Base-by-base conservation (phyloP, 2,113 vertebrate species). In the Heterotilapia buettikoferi region DNA sequence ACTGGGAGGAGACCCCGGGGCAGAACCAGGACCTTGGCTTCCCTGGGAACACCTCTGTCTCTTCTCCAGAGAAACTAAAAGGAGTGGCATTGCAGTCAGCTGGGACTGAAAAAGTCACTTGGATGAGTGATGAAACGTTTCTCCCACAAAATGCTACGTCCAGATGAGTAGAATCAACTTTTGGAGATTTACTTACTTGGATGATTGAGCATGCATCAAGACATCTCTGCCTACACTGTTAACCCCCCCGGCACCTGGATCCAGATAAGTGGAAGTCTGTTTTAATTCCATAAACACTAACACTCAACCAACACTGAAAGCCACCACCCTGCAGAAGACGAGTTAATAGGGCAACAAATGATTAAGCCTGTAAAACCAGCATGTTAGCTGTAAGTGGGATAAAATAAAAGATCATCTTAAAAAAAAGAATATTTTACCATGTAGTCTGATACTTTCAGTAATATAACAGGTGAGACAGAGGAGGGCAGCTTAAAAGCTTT, bases 111-210 rank as follows among this genome's bases (percentile, higher is more conserved):
- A 7, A 57, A 57, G 56, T 57, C 56, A 57, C 56, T 57, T 57
- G 56, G 56, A 14, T 0, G 56, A 57, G 4, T 57, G 24, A 57
- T 4, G 0, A 16, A 1, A 57, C 1, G 1, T 57, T 57, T 29
- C 54, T 57, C 54, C 24, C 24, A 57, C 54, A 16, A 2, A 53
- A n/a, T 12, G 12, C 12, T 57, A 29, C 13, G 2, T 31, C 13
- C 26, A 59, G 56, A 59, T 0, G 26, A 59, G 0, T 0, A 59
- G 56, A 59, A 59, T 2, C 56, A 16, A 31, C 56, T 59, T 0
- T 29, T 59, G 26, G 26, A 59, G 56, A 59, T 16, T 59, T 59
- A 59, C 7, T 59, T 1, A 9, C 56, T 26, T 59, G 13, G 56
- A 29, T 59, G 26, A 16, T 59, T 29, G 56, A 59, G 56, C 3